Percentiles rank a stretch among this genome's conserved stretches.
Evolutionary conservation across 2,888 invertebrate species (phyloP).

Genomic region (Sinopyrophorus schimmeli): DNA sequence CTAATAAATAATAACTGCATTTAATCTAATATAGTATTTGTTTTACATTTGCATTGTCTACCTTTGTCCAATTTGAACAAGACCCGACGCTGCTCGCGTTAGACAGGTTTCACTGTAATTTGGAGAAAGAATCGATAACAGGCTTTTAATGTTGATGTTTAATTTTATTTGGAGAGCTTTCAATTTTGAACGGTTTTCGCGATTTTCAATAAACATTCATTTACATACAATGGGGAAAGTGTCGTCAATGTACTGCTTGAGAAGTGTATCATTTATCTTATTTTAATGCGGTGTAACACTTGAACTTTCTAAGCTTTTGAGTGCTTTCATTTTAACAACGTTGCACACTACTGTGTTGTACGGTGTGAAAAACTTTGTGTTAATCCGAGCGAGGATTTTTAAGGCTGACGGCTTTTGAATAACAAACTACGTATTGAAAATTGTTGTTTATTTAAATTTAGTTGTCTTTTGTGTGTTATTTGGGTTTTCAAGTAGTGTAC

Average conservation of each 20-base stretch:
- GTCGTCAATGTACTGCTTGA: slow-evolving; percentile 4
- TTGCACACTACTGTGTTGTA: slow-evolving; percentile 1
- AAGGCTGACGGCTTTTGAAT: too few species aligned
- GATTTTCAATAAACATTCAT: slow-evolving; percentile 7
- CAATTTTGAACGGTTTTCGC: slow-evolving; percentile 1
- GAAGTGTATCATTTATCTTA: slow-evolving; percentile 10
- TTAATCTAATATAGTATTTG: too few species aligned
- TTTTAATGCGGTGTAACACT: slow-evolving; percentile 11
- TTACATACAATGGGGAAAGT: slow-evolving; percentile 6
- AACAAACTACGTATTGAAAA: too few species aligned
- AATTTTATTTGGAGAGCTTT: slow-evolving; percentile 4
- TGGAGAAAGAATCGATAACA: neutral
- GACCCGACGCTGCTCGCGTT: too few species aligned
- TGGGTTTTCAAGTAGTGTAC: too few species aligned
- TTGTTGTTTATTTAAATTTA: too few species aligned
- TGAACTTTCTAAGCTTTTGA: slow-evolving; percentile 11
- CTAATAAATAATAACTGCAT: too few species aligned
- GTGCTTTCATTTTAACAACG: slow-evolving; percentile 7
- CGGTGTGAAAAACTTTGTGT: neutral
- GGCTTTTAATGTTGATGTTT: neutral
- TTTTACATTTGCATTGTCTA: too few species aligned
- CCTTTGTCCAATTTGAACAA: too few species aligned
- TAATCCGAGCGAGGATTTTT: slow-evolving; percentile 4
- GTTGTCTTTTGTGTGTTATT: too few species aligned
- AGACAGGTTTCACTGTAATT: neutral